These are phyloP conservation scores for Cephus spinipes DNA, from an alignment of 2,888 invertebrate genomes.

Conservation along the genomic window DNA sequence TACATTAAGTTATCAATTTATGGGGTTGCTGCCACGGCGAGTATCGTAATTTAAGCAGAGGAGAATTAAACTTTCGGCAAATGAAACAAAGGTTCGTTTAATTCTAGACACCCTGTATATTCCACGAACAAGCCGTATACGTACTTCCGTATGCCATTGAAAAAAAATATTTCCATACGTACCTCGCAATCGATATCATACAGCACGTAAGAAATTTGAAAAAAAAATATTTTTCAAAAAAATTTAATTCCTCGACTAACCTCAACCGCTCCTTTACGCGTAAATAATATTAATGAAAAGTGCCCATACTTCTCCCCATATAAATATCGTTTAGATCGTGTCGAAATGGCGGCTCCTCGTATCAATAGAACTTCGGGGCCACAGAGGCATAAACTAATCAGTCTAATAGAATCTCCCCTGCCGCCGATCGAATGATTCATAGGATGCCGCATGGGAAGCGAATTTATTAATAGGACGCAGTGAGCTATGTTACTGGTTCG, in stretches of 20 bases:
- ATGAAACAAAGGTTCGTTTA: not conserved
- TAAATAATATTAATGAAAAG: not conserved
- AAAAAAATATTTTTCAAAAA: not conserved
- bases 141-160: too few relatives aligned
- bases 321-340: not conserved
- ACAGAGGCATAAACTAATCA: constrained; percentile 44
- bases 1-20: not conserved
- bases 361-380: constrained; percentile 34
- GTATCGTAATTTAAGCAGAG: not conserved
- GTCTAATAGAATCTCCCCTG: constrained; percentile 53
- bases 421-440: constrained; percentile 52
- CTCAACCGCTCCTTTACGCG: too few relatives aligned
- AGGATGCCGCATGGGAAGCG: constrained; percentile 49
- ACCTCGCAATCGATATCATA: not conserved
- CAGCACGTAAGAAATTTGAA: not conserved
- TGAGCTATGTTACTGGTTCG: constrained; percentile 32
- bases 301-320: not conserved
- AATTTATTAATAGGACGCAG: constrained; percentile 50
- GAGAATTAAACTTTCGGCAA: not conserved
- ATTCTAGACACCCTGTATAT: not conserved
- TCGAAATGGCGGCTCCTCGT: not conserved
- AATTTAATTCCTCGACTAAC: too few relatives aligned
- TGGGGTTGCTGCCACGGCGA: not conserved
- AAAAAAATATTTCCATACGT: not conserved
- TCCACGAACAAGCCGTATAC: not conserved